phyloP scores from a whole-genome alignment of 2,888 invertebrate species.

The Neoscelio sp. region DNA sequence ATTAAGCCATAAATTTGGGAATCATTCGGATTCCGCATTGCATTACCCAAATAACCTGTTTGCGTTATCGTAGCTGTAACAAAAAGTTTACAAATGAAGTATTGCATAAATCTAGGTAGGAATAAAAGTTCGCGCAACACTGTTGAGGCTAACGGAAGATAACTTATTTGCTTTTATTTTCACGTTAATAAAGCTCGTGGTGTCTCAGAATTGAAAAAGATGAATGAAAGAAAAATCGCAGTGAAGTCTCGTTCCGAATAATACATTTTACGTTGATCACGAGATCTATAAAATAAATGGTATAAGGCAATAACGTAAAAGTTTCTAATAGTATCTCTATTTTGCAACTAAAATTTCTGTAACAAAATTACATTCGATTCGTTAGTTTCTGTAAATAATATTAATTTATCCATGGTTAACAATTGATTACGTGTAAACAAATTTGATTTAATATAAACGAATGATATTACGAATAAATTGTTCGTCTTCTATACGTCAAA shows the following conservation, averaged over 20 bases:
- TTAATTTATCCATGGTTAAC: too few species aligned
- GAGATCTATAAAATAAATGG: conserved; percentile 10
- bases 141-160: conserved; percentile 9
- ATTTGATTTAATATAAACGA: neutral
- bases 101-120: conserved; percentile 18
- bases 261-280: conserved; percentile 8
- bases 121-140: conserved; percentile 19
- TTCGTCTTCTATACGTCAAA: too few species aligned
- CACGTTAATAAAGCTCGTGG: neutral
- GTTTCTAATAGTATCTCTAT: too few species aligned
- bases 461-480: neutral
- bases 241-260: conserved; percentile 11
- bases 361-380: too few species aligned
- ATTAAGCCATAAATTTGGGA: conserved; percentile 1
- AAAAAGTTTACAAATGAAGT: conserved; percentile 21
- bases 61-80: neutral
- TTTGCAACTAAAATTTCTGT: too few species aligned
- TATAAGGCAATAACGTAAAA: conserved; percentile 1
- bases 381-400: too few species aligned
- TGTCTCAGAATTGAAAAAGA: conserved; percentile 32
- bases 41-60: conserved; percentile 1
- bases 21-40: conserved; percentile 7
- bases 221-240: conserved; percentile 20
- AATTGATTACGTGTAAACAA: too few species aligned
- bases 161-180: conserved; percentile 26